Evolutionary conservation across 2,888 invertebrate species (phyloP), one percentile per base, ranked within the genome.

Genomic region (Orthosia cruda): DNA sequence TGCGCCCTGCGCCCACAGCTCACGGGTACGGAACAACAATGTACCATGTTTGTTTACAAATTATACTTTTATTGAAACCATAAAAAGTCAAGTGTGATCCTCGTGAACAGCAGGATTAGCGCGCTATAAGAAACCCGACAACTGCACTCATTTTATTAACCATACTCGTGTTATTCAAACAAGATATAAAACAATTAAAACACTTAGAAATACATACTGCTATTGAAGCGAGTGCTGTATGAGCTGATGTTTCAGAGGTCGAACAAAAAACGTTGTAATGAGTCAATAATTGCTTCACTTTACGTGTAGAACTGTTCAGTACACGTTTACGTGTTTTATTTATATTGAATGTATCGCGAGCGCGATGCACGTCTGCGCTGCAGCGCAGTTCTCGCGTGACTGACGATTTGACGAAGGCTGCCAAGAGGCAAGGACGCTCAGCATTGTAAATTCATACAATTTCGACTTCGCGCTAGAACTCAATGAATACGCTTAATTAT

Each of bases 311-410:
- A 59, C 54, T 26, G 66, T 50, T 71, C 64, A 65, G 59, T 57
- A 58, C 61, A 74, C 81, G 71, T 68, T 81, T 50, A 71, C 81
- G 81, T 55, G 64, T 55, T 57, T 68, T 50, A 57, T 50, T 57
- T 63, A 16, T 40, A 52, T 45, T 7, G 4, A 20, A 15, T n/a
- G 40, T 18, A n/a, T 9, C 1, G 16, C 54, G 71, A 71, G 52
- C 66, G 74, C 72, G 67, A 52, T 77, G 64, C 74, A 77, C 88
- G 82, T 70, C 74, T 65, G 76, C 82, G 52, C 80, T 65, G 57
- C 55, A 74, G 77, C 87, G 80, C 66, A 52, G 77, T 68, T 77
- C 74, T 74, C 86, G 87, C 86, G 87, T 86, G 84, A 87, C 87
- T 87, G 84, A 40, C 66, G 40, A 40, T 1, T 3, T 4, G 40